Percentiles rank a stretch among this genome's conserved stretches.
These are phyloP conservation scores for Bolborhynchus lineola DNA, from an alignment of 2,113 vertebrate genomes.

Conservation along the genomic window DNA sequence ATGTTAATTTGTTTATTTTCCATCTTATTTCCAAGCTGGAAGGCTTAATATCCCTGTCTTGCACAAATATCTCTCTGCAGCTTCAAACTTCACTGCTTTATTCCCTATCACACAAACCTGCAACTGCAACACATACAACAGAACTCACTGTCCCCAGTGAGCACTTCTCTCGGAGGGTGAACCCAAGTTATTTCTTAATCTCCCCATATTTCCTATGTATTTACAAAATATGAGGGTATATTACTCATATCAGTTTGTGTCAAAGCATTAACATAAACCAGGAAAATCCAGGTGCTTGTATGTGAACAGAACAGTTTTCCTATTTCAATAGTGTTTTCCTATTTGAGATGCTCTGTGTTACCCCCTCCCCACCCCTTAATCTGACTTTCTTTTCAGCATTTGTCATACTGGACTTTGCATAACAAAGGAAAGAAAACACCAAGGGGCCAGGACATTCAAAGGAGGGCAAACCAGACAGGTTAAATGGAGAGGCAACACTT, in stretches of 20 bases:
- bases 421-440: background rate
- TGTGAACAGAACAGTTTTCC: background rate
- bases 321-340: background rate
- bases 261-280: background rate
- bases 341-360: background rate
- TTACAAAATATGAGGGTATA: background rate
- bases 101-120: background rate
- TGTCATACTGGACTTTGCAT: background rate
- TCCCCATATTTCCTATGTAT: background rate
- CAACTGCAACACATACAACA: background rate
- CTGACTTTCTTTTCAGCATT: background rate
- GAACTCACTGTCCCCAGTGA: background rate
- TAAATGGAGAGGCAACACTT: background rate
- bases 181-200: background rate
- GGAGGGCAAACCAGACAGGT: background rate
- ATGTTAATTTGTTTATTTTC: background rate
- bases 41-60: background rate
- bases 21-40: background rate
- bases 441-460: background rate
- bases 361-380: fast-evolving
- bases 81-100: background rate
- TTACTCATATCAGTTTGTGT: background rate
- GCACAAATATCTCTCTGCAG: background rate
- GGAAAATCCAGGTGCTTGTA: background rate
- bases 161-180: background rate